Percentiles rank a stretch among this genome's conserved stretches.
Conservation (phyloP, 2,888 invertebrate species). For the Ophonus ardosiacus region DNA sequence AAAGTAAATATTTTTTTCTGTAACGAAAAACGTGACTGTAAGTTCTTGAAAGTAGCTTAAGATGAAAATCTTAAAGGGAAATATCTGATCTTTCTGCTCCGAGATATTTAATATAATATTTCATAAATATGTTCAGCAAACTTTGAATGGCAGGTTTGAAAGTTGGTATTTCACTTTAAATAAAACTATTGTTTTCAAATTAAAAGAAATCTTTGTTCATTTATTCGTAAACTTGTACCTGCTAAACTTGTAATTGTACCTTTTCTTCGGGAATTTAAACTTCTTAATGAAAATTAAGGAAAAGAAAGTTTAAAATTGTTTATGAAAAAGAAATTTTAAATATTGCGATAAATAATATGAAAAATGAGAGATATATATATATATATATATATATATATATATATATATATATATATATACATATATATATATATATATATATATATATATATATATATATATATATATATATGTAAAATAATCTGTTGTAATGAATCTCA, state of each 20-base stretch:
- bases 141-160: background rate
- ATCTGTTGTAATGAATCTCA: too few species aligned
- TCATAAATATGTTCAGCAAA: background rate
- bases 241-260: background rate
- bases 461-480: too few species aligned
- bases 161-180: background rate
- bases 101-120: slow-evolving; percentile 37
- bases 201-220: background rate
- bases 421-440: too few species aligned
- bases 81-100: slow-evolving; percentile 29
- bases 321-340: too few species aligned
- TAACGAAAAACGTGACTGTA: slow-evolving; percentile 43
- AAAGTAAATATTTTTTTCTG: slow-evolving; percentile 51
- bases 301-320: background rate
- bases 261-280: background rate
- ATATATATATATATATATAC: too few species aligned
- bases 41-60: slow-evolving; percentile 47
- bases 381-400: too few species aligned
- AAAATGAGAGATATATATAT: too few species aligned
- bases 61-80: slow-evolving; percentile 23
- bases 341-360: too few species aligned
- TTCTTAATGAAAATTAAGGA: background rate
- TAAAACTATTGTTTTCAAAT: background rate
- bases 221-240: background rate
- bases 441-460: too few species aligned